Conservation (phyloP, 2,888 invertebrate genomes). For the Harpalus rufipes region DNA sequence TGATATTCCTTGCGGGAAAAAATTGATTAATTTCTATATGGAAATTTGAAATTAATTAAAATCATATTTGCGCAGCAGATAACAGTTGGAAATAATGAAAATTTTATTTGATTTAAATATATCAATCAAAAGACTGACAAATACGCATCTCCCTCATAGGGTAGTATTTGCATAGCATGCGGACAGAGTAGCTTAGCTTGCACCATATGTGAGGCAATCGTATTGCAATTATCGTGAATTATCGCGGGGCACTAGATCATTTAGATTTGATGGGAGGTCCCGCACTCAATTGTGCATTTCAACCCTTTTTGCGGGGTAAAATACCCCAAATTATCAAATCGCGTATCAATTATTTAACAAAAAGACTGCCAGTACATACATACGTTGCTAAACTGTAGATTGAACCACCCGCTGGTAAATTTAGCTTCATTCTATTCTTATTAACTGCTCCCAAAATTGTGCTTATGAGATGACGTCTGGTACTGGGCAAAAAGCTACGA, state of each 20-base stretch:
- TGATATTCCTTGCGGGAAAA: constrained; percentile 34
- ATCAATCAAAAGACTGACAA: constrained; percentile 48
- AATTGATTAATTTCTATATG: constrained; percentile 50
- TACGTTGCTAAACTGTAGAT: not conserved
- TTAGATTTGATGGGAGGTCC: constrained; percentile 54
- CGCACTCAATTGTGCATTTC: constrained; percentile 30
- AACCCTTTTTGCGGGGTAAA: constrained; percentile 12
- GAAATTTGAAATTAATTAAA: constrained; percentile 50
- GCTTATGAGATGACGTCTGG: too few species aligned
- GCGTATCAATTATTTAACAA: not conserved
- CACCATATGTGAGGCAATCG: constrained; percentile 57
- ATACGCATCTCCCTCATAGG: constrained; percentile 9
- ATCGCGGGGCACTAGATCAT: constrained; percentile 42
- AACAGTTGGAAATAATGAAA: constrained; percentile 48
- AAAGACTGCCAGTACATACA: not conserved
- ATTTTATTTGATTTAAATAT: constrained; percentile 51
- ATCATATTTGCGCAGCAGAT: constrained; percentile 45
- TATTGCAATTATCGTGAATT: constrained; percentile 64
- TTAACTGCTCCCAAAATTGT: not conserved
- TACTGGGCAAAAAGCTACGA: too few species aligned
- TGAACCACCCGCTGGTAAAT: not conserved
- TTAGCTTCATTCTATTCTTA: not conserved
- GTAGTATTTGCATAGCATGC: constrained; percentile 41
- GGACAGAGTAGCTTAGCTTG: constrained; percentile 16
- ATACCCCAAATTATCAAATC: constrained; percentile 6